phyloP scores from a whole-genome alignment of 2,888 invertebrate species.

The Drosophila differens region DNA sequence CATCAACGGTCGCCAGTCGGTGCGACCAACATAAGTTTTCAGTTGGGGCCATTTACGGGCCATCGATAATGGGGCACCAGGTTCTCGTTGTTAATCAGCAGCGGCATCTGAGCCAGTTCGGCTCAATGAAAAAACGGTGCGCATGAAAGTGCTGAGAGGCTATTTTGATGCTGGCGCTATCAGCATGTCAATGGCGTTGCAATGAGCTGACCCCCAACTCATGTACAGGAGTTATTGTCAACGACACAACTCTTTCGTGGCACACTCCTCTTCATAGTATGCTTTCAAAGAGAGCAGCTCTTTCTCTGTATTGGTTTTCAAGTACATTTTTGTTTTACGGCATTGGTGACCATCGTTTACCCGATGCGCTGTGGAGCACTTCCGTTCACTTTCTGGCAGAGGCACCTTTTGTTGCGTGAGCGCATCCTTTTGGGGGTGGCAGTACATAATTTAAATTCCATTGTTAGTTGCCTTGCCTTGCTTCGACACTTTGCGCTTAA shows the following conservation, averaged over 20 bases:
- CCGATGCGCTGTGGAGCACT: conserved; percentile 4
- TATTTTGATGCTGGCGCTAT: conserved; percentile 14
- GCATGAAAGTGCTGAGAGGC: conserved; percentile 30
- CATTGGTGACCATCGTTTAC: conserved; percentile 14
- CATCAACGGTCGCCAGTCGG: conserved; percentile 33
- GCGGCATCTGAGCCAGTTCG: conserved; percentile 30
- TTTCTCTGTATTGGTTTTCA: conserved; percentile 10
- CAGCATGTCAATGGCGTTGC: conserved; percentile 29
- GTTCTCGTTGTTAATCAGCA: conserved; percentile 57
- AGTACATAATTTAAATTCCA: conserved; percentile 60
- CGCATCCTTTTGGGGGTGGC: conserved; percentile 44
- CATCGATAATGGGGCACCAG: conserved; percentile 61
- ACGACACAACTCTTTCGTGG: conserved; percentile 5
- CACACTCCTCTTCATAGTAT: conserved; percentile 27
- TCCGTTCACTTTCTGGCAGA: not conserved
- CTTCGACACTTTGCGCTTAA: conserved; percentile 58
- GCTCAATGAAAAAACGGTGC: conserved; percentile 34
- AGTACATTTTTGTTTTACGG: conserved; percentile 22
- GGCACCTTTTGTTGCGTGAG: conserved; percentile 31
- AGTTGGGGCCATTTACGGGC: conserved; percentile 25
- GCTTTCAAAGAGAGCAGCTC: conserved; percentile 27
- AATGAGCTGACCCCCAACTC: conserved; percentile 9
- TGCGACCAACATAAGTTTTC: conserved; percentile 15
- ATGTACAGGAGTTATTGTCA: conserved; percentile 9
- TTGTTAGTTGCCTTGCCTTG: conserved; percentile 30